These are phyloP conservation scores for Phyllostomus hastatus DNA, from an alignment of 2,113 vertebrate species.

Conservation along the genomic window DNA sequence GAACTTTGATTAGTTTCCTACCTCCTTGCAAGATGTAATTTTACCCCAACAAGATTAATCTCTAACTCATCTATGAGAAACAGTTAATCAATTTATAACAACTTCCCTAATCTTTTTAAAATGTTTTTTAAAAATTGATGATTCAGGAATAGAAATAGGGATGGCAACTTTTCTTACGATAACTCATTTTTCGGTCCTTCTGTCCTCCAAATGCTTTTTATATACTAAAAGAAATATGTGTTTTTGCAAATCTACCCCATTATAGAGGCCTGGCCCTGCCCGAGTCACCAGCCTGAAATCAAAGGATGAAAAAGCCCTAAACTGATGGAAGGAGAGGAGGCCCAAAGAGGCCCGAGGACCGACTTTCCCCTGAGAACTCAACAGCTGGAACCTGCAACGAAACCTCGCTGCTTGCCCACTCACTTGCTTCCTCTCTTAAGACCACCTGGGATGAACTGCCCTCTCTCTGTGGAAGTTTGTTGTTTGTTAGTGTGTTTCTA, in stretches of 20 bases:
- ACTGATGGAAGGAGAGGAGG: neutral
- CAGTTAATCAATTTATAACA: slow-evolving; percentile 4
- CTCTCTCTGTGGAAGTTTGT: neutral
- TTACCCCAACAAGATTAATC: slow-evolving; percentile 46
- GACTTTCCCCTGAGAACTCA: too few relatives aligned
- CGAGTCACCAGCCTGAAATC: neutral
- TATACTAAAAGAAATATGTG: neutral
- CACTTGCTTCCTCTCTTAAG: neutral
- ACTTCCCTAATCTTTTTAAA: slow-evolving; percentile 20
- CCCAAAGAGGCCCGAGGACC: too few relatives aligned
- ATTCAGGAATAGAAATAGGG: slow-evolving; percentile 22
- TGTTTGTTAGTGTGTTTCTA: neutral
- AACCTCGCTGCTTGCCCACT: neutral
- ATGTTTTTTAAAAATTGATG: slow-evolving; percentile 33
- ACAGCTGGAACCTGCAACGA: neutral
- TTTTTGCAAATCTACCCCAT: neutral
- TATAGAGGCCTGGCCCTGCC: neutral
- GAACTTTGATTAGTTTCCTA: slow-evolving; percentile 30
- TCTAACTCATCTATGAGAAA: slow-evolving; percentile 21
- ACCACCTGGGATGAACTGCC: neutral
- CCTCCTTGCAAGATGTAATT: slow-evolving; percentile 26
- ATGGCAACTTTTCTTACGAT: neutral
- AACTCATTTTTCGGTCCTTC: neutral
- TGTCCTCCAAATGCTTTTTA: slow-evolving; percentile 2
- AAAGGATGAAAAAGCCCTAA: neutral